phyloP scores from a whole-genome alignment of 2,888 invertebrate genomes.

The Cantharis rustica region DNA sequence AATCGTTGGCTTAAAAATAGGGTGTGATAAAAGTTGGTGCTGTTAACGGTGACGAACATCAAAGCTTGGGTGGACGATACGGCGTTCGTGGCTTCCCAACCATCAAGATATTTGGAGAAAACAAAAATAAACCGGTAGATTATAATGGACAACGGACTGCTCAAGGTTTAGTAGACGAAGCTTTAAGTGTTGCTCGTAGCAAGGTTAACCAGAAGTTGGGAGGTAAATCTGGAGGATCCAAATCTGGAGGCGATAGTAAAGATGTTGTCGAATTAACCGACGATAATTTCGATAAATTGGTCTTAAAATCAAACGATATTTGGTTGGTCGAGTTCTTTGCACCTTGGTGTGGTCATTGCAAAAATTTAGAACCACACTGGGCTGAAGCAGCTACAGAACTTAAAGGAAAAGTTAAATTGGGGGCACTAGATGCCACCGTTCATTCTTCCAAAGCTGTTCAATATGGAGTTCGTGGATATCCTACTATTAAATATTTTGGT shows the following conservation, averaged over 20 bases:
- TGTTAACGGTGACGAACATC: constrained; percentile 89
- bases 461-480: constrained; percentile 91
- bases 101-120: constrained; percentile 88
- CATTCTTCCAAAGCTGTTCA: constrained; percentile 80
- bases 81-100: constrained; percentile 93
- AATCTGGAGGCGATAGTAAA: constrained; percentile 49
- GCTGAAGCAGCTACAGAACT: constrained; percentile 91
- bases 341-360: constrained; percentile 97
- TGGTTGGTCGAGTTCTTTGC: constrained; percentile 99
- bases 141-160: constrained; percentile 87
- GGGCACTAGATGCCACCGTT: constrained; percentile 94
- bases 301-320: constrained; percentile 90
- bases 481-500: constrained; percentile 92
- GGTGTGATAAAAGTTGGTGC: constrained; percentile 94
- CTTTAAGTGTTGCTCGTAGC: constrained; percentile 74
- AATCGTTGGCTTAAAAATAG: constrained; percentile 54
- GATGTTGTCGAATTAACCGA: constrained; percentile 94
- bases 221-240: constrained; percentile 57
- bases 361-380: constrained; percentile 96
- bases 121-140: constrained; percentile 82
- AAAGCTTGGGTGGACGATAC: constrained; percentile 78
- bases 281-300: constrained; percentile 90
- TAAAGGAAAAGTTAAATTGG: constrained; percentile 95
- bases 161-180: constrained; percentile 83
- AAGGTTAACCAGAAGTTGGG: constrained; percentile 75